These are phyloP conservation scores for Falco punctatus DNA, from an alignment of 2,113 vertebrate genomes.

Conservation along the genomic window DNA sequence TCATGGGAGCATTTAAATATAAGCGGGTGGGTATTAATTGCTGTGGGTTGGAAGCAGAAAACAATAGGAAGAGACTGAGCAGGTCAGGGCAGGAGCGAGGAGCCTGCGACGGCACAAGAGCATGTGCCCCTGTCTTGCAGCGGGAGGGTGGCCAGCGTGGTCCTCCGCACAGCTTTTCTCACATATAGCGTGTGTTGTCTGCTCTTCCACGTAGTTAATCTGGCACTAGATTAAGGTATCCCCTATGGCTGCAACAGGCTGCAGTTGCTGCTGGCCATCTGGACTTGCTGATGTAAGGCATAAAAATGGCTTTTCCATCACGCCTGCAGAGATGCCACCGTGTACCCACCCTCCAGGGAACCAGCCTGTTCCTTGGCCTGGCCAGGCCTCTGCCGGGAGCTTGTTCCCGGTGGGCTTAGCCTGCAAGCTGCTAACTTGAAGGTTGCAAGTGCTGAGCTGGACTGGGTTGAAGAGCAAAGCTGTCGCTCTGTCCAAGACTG, in stretches of 20 bases:
- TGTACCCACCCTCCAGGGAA: not conserved
- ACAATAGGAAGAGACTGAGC: not conserved
- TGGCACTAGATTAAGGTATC: not conserved
- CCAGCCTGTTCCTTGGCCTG: not conserved
- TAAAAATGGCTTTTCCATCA: not conserved
- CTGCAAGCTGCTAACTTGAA: accelerated
- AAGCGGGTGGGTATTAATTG: not conserved
- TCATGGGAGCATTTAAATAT: not conserved
- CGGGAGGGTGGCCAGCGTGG: not conserved
- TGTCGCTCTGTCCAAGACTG: not conserved
- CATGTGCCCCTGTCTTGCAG: not conserved
- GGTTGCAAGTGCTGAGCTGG: not conserved
- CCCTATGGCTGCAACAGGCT: not conserved
- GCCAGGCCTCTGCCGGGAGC: not conserved
- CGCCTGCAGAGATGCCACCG: not conserved
- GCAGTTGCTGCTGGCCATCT: not conserved
- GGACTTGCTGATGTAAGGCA: not conserved
- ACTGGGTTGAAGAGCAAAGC: not conserved
- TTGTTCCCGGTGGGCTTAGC: not conserved
- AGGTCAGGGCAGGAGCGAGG: not conserved
- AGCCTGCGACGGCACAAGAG: not conserved
- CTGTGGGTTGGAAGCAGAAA: not conserved
- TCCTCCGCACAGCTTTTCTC: not conserved
- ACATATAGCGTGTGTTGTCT: accelerated
- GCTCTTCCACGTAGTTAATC: not conserved